phyloP scores from a whole-genome alignment of 2,113 vertebrate genomes.

The Trogon surrucura region DNA sequence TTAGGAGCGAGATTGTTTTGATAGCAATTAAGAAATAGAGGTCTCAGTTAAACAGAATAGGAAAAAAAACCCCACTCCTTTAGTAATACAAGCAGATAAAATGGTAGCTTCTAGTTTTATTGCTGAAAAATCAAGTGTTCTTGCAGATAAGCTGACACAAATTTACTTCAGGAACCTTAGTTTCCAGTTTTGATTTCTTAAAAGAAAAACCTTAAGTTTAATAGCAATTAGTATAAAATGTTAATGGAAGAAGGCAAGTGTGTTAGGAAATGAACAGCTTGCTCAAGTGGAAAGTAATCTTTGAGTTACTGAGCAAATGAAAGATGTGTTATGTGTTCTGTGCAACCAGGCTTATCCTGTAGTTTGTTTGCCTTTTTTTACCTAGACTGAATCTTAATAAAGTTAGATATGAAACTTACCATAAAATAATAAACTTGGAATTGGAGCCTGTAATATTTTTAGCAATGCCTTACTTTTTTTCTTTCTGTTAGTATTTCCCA shows the following conservation, averaged over 20 bases:
- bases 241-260: background rate
- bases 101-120: background rate
- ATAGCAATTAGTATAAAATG: background rate
- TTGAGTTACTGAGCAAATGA: background rate
- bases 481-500: background rate
- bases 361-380: background rate
- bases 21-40: background rate
- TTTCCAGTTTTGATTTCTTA: background rate
- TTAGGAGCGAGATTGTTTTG: background rate
- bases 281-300: background rate
- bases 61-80: fast-evolving
- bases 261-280: background rate
- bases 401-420: background rate
- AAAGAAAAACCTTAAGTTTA: background rate
- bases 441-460: background rate
- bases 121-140: background rate
- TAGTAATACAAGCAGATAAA: background rate
- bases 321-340: background rate
- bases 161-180: background rate
- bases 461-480: background rate
- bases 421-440: background rate
- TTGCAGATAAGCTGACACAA: background rate
- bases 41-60: background rate
- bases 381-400: background rate
- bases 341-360: background rate